These are phyloP conservation scores for Seira sanloemensis DNA, from an alignment of 2,888 invertebrate species.

Conservation along the genomic window DNA sequence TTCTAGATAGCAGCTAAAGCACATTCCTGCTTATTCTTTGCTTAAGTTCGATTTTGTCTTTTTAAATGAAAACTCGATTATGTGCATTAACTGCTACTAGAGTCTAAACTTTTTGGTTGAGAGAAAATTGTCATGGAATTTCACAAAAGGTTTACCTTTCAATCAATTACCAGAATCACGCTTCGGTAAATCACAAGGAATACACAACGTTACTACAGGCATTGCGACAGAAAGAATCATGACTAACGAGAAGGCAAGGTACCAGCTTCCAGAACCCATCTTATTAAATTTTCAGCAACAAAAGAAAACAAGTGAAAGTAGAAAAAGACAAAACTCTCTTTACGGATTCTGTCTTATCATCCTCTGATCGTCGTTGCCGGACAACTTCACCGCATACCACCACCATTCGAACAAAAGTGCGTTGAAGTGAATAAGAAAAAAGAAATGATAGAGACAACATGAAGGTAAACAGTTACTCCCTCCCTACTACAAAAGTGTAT, in stretches of 20 bases:
- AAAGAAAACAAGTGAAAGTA: not conserved
- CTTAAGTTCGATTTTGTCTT: not conserved
- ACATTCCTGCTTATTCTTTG: no score
- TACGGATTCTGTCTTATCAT: not conserved
- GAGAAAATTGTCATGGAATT: not conserved
- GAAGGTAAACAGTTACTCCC: not conserved
- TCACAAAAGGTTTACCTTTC: not conserved
- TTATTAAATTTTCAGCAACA: slow-evolving; percentile 59
- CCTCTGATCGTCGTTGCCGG: not conserved
- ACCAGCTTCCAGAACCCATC: slow-evolving; percentile 26
- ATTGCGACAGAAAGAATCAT: not conserved
- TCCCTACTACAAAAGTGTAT: no score
- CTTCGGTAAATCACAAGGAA: not conserved
- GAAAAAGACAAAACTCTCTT: not conserved
- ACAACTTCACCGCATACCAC: not conserved
- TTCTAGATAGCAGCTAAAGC: no score
- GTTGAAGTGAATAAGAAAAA: not conserved
- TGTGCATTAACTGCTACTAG: not conserved
- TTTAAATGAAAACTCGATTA: not conserved
- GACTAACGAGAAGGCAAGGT: not conserved
- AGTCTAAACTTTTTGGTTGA: not conserved
- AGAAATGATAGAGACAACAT: not conserved
- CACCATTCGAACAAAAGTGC: not conserved
- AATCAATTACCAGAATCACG: not conserved
- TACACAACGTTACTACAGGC: not conserved